These are phyloP conservation scores for Neosalanx taihuensis DNA, from an alignment of 2,797 vertebrate species.

Conservation along the genomic window DNA sequence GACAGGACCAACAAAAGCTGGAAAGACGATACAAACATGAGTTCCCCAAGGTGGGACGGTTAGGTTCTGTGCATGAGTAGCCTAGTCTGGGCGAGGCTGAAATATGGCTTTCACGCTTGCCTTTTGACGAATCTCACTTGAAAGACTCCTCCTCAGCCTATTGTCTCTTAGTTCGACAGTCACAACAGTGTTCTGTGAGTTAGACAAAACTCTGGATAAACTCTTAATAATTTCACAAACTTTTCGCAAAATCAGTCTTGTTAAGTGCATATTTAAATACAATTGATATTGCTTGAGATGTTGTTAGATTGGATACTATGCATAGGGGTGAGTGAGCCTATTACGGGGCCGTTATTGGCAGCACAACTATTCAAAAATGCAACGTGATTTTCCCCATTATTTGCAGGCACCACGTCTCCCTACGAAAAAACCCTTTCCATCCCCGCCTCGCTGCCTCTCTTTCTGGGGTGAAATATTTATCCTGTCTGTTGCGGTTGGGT, in stretches of 20 bases:
- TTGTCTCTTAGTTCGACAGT: neutral
- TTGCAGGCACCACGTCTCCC: slow-evolving; percentile 13
- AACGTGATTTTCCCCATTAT: slow-evolving; percentile 8
- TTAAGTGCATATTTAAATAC: neutral
- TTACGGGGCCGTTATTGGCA: no score
- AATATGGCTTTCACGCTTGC: neutral
- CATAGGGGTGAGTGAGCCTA: no score
- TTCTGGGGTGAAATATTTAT: slow-evolving; percentile 60
- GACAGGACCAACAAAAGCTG: slow-evolving; percentile 56
- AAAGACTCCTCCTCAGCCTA: neutral
- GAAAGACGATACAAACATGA: slow-evolving; percentile 26
- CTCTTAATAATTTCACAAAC: no score
- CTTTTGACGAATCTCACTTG: neutral
- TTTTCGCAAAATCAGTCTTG: neutral
- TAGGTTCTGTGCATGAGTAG: slow-evolving; percentile 14
- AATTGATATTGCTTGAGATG: neutral
- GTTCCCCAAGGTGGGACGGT: slow-evolving; percentile 35
- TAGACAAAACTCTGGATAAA: no score
- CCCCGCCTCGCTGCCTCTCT: slow-evolving; percentile 20
- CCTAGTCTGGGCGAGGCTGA: neutral
- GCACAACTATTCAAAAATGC: slow-evolving; percentile 48
- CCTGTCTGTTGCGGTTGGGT: slow-evolving; percentile 51
- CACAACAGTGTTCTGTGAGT: no score
- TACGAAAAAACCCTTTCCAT: slow-evolving; percentile 35
- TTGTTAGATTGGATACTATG: no score